phyloP scores from a whole-genome alignment of 2,888 invertebrate genomes.

The Eustalomyia histrio region DNA sequence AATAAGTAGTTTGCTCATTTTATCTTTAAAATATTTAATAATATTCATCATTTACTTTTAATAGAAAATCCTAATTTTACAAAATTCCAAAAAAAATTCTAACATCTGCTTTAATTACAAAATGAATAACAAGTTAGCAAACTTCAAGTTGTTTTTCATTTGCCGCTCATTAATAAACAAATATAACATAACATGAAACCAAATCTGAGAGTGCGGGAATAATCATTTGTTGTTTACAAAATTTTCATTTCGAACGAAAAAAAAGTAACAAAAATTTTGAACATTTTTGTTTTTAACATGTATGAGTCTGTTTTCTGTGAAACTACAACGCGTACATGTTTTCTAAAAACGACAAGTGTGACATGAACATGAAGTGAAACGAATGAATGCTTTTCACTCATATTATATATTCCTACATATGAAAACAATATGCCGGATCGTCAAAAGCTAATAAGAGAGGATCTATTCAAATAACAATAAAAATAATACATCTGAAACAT shows the following conservation, averaged over 20 bases:
- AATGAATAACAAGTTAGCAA: background rate
- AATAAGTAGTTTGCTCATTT: too few relatives aligned
- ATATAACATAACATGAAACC: conserved; percentile 40
- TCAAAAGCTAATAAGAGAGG: too few relatives aligned
- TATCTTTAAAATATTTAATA: background rate
- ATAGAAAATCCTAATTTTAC: background rate
- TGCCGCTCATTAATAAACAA: conserved; percentile 45
- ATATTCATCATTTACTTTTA: background rate
- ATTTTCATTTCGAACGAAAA: conserved; percentile 31
- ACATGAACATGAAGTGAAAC: conserved; percentile 17
- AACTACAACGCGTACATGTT: conserved; percentile 33
- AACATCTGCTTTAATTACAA: background rate
- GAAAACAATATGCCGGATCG: too few relatives aligned
- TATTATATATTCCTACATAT: background rate
- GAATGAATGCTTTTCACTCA: background rate
- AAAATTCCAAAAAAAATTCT: background rate
- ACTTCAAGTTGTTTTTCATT: background rate
- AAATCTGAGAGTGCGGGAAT: conserved; percentile 27
- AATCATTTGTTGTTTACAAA: conserved; percentile 28
- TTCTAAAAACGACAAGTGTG: conserved; percentile 8
- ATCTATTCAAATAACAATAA: too few relatives aligned
- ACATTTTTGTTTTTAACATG: conserved; percentile 34
- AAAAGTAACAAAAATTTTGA: conserved; percentile 22
- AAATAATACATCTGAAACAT: too few relatives aligned
- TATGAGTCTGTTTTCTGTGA: conserved; percentile 23